A percentile compares a stretch with the other conserved stretches of the same genome.
Conservation (phyloP, 1,140 invertebrate genomes). For the Triops longicaudatus region DNA sequence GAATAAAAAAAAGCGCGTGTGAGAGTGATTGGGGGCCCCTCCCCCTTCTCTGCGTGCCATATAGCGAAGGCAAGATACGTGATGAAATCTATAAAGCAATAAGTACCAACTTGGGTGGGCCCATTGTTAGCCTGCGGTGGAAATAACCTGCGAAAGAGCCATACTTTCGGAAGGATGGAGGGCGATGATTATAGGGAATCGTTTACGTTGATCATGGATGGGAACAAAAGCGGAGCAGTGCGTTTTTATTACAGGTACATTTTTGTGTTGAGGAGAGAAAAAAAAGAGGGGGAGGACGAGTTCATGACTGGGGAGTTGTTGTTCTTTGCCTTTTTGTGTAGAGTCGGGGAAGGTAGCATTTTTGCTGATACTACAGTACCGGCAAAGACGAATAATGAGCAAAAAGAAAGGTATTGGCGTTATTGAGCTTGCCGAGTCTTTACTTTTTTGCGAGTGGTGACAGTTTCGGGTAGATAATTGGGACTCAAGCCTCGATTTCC, state of each 20-base stretch:
- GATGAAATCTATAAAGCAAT: constrained; percentile 9
- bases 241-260: neutral
- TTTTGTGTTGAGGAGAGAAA: neutral
- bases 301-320: neutral
- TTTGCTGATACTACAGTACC: neutral
- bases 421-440: neutral
- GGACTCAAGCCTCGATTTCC: neutral
- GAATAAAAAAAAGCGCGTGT: neutral
- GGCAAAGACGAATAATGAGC: neutral
- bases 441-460: neutral
- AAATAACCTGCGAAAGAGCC: neutral
- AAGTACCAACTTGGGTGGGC: constrained; percentile 3
- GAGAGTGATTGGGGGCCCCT: neutral
- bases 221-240: neutral
- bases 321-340: neutral
- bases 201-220: neutral
- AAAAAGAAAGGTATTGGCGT: neutral
- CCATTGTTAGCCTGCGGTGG: neutral
- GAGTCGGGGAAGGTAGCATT: neutral
- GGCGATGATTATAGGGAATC: neutral
- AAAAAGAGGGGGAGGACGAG: neutral
- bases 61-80: neutral
- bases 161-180: neutral
- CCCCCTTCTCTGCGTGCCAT: neutral
- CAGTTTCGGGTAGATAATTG: neutral